Base-by-base conservation (phyloP, 2,113 vertebrate genomes). In the Tupaia chinensis region DNA sequence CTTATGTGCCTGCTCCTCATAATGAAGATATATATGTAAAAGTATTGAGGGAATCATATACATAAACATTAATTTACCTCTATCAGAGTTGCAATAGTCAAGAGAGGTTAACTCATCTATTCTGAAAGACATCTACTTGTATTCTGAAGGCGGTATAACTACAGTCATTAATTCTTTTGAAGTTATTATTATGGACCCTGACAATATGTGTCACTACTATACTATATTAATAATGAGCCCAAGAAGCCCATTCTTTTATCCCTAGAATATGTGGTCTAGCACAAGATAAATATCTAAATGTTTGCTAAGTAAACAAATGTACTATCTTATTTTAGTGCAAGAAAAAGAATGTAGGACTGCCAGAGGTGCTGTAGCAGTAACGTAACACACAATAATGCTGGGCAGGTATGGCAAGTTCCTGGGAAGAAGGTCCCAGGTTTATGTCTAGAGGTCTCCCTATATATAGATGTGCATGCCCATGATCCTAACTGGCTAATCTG, bases 1-100 rank as follows among this genome's bases (percentile, higher is more conserved):
- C 7, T 86, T 91, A 87, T 13, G 15, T 6, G 65, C 63, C 65
- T 29, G 27, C 29, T 87, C 95, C 79, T 68, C 32, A 92, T 44
- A 89, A 73, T 27, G 61, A 90, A 77, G 53, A 87, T 20, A 78
- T 13, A 29, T 53, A 77, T 22, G 7, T 13, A 89, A 91, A 5
- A 78, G 58, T 34, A 92, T 32, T 68, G 5, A 32, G 6, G 23
- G 25, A 96, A 63, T 77, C 53, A 44, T 15, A 20, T 60, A 78
- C 23, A 56, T 70, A 82, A 93, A 89, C 4, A 54, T 66, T 23
- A 70, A 61, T 44, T 85, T 85, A 58, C 73, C 13, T 63, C 63
- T 74, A 89, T 92, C 29, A 58, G 19, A 81, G 16, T 44, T 60
- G 80, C 88, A 93, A 78, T 77, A 94, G 44, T 79, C 54, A 76